phyloP scores from a whole-genome alignment of 1,140 invertebrate species.

The Drosophila leontia region DNA sequence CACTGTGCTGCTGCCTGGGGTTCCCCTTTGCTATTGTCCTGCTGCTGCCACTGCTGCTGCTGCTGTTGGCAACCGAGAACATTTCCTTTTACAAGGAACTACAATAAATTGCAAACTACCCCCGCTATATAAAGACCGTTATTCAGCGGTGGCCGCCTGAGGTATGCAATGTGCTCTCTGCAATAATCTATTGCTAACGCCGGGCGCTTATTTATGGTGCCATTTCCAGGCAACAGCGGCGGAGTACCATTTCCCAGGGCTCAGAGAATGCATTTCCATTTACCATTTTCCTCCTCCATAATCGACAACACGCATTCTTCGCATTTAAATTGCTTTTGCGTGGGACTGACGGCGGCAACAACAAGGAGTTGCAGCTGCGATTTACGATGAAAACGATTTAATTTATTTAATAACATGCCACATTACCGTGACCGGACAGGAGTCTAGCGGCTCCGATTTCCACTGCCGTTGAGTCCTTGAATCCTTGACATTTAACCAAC shows the following conservation, averaged over 20 bases:
- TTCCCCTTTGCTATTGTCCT: constrained; percentile 41
- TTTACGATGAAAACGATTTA: constrained; percentile 58
- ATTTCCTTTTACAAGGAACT: constrained; percentile 62
- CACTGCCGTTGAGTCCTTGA: constrained; percentile 6
- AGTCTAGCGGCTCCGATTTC: constrained; percentile 46
- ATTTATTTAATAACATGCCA: constrained; percentile 75
- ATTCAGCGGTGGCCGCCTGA: constrained; percentile 31
- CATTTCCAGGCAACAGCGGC: constrained; percentile 48
- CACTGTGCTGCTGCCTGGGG: constrained; percentile 38
- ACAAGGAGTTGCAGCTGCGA: constrained; percentile 26
- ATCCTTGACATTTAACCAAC: constrained; percentile 64
- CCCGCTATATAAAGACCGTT: constrained; percentile 23
- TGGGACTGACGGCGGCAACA: constrained; percentile 56
- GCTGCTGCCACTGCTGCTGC: constrained; percentile 2
- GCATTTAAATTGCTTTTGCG: constrained; percentile 81
- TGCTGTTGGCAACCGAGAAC: constrained; percentile 43
- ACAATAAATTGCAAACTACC: constrained; percentile 64
- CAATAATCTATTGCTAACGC: constrained; percentile 78
- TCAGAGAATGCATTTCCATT: constrained; percentile 42
- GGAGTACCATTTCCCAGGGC: constrained; percentile 58
- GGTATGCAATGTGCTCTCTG: constrained; percentile 72
- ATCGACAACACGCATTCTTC: constrained; percentile 68
- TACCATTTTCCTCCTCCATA: constrained; percentile 18
- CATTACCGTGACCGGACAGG: constrained; percentile 48
- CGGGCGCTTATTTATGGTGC: constrained; percentile 70